Base-by-base conservation (phyloP, 2,888 invertebrate species). In the Pherbina coryleti region DNA sequence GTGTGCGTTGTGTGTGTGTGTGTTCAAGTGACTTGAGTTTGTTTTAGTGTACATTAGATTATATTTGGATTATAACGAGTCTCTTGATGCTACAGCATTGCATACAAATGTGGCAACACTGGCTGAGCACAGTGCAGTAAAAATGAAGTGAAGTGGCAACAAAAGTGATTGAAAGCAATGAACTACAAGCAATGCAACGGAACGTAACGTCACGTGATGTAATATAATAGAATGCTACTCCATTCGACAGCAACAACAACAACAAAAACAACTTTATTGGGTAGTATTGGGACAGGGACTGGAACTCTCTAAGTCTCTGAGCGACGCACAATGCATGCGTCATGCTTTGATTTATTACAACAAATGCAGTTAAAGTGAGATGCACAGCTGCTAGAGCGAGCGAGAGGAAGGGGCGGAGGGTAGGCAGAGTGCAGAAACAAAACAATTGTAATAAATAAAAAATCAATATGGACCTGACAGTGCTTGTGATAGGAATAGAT, bases 21-120 rank as follows among this genome's bases (percentile, higher is more conserved):
- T 76, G 67, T 76, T 22, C 34, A 60, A 69, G 78, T 79, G 78
- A 69, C 78, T 69, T 79, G 72, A 78, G 77, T 77, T 78, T 64
- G 80, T 67, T 70, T 78, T 73, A 64, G 75, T 75, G 22, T 60
- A 37, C 77, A 77, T 77, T 77, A 67, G 72, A 64, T 78, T 78
- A 78, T 69, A 75, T 78, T 78, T 78, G 62, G 64, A 71, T 75
- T 55, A 70, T 55, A 70, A 75, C 51, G 75, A 75, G 70, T 75
- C 75, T 70, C 78, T 22, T 22, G 67, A 53, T 22, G 57, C 28
- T 53, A 60, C 67, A 71, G 66, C 53, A 66, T 51, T 70, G 69
- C 62, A 74, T 66, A 31, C 67, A 75, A 67, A 66, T 73, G 55
- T 37, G 53, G 67, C 66, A 66, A 31, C 53, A 25, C 51, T 51